Evolutionary conservation across 2,888 invertebrate species (phyloP).

Genomic region (Drosophila birchii): DNA sequence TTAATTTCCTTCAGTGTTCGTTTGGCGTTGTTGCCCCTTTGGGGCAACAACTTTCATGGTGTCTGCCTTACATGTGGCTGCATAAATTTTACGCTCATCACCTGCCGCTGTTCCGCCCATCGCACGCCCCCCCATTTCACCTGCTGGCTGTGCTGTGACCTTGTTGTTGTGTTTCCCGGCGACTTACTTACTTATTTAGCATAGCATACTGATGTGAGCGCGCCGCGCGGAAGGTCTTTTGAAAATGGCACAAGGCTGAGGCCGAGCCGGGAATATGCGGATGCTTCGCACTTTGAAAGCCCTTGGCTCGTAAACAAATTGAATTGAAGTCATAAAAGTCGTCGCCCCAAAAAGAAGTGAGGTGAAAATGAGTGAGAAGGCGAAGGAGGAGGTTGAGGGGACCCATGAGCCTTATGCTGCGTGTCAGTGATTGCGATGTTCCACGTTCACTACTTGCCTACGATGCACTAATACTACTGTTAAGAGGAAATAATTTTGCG

Average conservation of each 20-base stretch:
- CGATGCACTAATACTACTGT: not conserved
- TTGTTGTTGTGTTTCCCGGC: slow-evolving; percentile 57
- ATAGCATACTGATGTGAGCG: slow-evolving; percentile 68
- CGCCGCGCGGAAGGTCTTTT: slow-evolving; percentile 24
- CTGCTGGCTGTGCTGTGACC: slow-evolving; percentile 49
- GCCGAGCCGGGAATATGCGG: slow-evolving; percentile 9
- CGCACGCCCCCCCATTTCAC: slow-evolving; percentile 9
- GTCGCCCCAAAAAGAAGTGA: slow-evolving; percentile 58
- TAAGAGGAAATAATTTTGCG: not conserved
- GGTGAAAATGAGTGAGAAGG: not conserved
- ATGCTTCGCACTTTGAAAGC: slow-evolving; percentile 26
- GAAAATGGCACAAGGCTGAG: slow-evolving; percentile 46
- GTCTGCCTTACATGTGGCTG: slow-evolving; percentile 73
- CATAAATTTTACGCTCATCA: slow-evolving; percentile 79
- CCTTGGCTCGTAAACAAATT: slow-evolving; percentile 78
- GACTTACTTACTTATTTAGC: slow-evolving; percentile 73
- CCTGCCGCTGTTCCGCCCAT: slow-evolving; percentile 56
- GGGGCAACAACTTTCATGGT: slow-evolving; percentile 62
- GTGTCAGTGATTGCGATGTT: slow-evolving; percentile 77
- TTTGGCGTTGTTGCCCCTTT: slow-evolving; percentile 19
- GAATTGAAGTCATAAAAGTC: slow-evolving; percentile 81
- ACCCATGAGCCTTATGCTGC: slow-evolving; percentile 59
- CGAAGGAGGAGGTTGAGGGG: not conserved
- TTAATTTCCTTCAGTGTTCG: slow-evolving; percentile 2
- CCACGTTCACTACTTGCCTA: slow-evolving; percentile 34